phyloP scores from a whole-genome alignment of 2,888 invertebrate genomes.

The Drosophila mercatorum region DNA sequence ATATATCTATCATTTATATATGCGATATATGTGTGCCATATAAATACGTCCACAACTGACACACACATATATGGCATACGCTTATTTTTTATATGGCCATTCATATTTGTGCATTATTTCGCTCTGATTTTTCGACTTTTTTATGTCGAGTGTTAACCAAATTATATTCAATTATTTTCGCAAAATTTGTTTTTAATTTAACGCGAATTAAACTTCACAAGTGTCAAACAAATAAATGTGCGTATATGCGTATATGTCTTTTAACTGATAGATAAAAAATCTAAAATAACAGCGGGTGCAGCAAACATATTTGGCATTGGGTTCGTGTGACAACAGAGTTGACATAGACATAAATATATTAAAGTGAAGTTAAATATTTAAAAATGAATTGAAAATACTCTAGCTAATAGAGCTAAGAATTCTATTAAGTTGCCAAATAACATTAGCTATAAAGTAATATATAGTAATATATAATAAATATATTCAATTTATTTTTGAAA shows the following conservation, averaged over 20 bases:
- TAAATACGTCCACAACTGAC: constrained; percentile 29
- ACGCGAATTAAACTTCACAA: constrained; percentile 27
- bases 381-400: neutral
- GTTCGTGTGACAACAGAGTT: neutral
- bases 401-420: neutral
- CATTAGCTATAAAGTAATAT: neutral
- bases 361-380: neutral
- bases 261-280: constrained; percentile 14
- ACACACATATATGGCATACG: constrained; percentile 44
- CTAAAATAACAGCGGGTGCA: neutral
- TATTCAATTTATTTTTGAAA: too few species aligned
- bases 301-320: constrained; percentile 6
- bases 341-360: neutral
- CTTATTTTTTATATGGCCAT: constrained; percentile 19
- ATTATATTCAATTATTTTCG: constrained; percentile 10
- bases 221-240: constrained; percentile 39
- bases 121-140: constrained; percentile 4
- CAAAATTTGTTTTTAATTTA: constrained; percentile 15
- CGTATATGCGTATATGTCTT: neutral
- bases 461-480: neutral
- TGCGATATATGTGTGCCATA: constrained; percentile 32
- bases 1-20: constrained; percentile 3
- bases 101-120: constrained; percentile 25
- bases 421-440: too few species aligned
- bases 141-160: constrained; percentile 17